Evolutionary conservation across 2,888 invertebrate species (phyloP).

Genomic region (Eupithecia centaureata): DNA sequence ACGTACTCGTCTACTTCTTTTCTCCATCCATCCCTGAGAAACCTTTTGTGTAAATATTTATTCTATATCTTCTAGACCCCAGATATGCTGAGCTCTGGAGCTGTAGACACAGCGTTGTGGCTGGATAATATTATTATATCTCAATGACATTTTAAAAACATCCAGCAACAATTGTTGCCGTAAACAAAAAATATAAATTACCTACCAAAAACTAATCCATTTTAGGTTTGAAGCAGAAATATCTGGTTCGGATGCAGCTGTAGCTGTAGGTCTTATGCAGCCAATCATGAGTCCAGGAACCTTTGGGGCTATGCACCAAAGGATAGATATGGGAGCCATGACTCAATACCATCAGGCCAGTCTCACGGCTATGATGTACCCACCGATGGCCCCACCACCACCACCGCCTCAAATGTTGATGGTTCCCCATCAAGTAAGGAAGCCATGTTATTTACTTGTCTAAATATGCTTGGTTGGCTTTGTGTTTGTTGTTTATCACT

Average conservation of each 20-base stretch:
- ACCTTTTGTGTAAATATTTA: background rate
- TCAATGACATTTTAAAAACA: too few relatives aligned
- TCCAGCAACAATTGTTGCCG: too few relatives aligned
- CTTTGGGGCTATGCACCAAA: constrained; percentile 88
- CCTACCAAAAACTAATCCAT: background rate
- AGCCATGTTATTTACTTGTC: background rate
- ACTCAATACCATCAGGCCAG: constrained; percentile 53
- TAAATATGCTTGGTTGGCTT: background rate
- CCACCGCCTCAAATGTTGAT: constrained; percentile 84
- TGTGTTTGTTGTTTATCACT: too few relatives aligned
- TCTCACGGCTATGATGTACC: constrained; percentile 75
- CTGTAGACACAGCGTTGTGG: too few relatives aligned
- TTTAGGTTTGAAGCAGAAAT: constrained; percentile 94
- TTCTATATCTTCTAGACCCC: background rate
- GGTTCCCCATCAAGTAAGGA: constrained; percentile 87
- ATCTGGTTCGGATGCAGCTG: constrained; percentile 84
- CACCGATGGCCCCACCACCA: constrained; percentile 83
- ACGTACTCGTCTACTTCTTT: background rate
- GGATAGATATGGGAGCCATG: constrained; percentile 81
- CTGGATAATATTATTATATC: too few relatives aligned
- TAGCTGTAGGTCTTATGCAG: constrained; percentile 78
- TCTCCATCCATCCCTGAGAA: background rate
- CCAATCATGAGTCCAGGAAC: constrained; percentile 89
- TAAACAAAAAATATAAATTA: too few relatives aligned
- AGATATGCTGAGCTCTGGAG: too few relatives aligned